These are phyloP conservation scores for Callinectes sapidus DNA, from an alignment of 2,888 invertebrate genomes.

Conservation along the genomic window DNA sequence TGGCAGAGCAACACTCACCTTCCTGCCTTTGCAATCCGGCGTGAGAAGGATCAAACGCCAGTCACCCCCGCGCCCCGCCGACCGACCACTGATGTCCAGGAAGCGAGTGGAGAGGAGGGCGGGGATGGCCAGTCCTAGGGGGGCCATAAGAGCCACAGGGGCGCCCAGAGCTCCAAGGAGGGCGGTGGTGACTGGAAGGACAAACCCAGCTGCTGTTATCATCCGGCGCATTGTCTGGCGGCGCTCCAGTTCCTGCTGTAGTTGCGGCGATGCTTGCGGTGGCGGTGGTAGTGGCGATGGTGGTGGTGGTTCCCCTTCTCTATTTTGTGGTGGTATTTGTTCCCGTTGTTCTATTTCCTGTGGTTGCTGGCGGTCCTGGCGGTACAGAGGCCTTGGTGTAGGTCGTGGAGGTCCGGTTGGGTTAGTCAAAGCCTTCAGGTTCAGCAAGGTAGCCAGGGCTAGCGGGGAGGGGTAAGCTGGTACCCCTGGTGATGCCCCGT, in stretches of 20 bases:
- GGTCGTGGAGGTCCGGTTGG: not conserved
- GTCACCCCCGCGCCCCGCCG: not conserved
- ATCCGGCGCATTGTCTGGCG: constrained; percentile 40
- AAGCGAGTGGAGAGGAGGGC: constrained; percentile 51
- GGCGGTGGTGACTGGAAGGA: constrained; percentile 49
- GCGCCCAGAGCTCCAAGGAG: constrained; percentile 52
- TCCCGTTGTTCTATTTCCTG: not conserved
- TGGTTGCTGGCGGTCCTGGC: not conserved
- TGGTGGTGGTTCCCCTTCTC: not conserved
- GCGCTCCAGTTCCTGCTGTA: constrained; percentile 28
- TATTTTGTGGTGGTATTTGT: not conserved
- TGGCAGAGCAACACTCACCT: not conserved
- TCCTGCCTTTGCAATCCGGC: not conserved
- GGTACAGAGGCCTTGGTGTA: not conserved
- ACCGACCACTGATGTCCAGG: constrained; percentile 41
- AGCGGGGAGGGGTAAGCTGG: not conserved
- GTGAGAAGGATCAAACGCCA: not conserved
- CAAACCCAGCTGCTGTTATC: constrained; percentile 42
- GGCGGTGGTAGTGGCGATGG: not conserved
- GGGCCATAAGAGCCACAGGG: constrained; percentile 52
- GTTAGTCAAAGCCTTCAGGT: not conserved
- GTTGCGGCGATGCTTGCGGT: not conserved
- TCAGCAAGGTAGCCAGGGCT: not conserved
- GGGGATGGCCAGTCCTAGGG: constrained; percentile 51
- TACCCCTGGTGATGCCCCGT: not conserved